phyloP scores from a whole-genome alignment of 2,888 invertebrate species.

The Parnassius smintheus region DNA sequence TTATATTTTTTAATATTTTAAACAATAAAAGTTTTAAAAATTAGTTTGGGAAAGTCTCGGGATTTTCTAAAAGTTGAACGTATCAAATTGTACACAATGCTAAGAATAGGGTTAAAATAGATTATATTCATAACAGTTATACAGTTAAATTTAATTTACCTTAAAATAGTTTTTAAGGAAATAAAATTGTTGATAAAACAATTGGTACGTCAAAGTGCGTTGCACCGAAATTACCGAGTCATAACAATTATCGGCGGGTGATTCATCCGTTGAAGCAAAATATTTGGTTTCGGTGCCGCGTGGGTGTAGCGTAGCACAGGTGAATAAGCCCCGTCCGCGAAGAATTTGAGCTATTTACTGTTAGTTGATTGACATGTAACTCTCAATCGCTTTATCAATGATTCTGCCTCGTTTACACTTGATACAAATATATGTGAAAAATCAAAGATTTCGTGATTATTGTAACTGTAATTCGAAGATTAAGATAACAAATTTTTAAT shows the following conservation, averaged over 20 bases:
- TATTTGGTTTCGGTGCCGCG: slow-evolving; percentile 43
- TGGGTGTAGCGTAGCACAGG: slow-evolving; percentile 56
- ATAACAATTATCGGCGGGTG: slow-evolving; percentile 36
- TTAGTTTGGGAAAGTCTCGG: too few relatives aligned
- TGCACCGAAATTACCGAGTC: slow-evolving; percentile 17
- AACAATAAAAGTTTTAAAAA: too few relatives aligned
- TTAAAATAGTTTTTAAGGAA: neutral
- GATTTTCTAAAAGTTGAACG: too few relatives aligned
- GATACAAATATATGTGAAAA: neutral
- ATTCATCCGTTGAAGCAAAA: slow-evolving; percentile 32
- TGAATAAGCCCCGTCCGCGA: slow-evolving; percentile 57
- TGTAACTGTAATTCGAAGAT: slow-evolving; percentile 21
- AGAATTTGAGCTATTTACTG: slow-evolving; percentile 54
- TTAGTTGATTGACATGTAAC: slow-evolving; percentile 52
- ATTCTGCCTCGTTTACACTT: slow-evolving; percentile 32
- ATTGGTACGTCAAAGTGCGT: slow-evolving; percentile 10
- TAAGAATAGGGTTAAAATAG: too few relatives aligned
- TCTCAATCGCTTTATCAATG: slow-evolving; percentile 40
- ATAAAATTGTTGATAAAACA: slow-evolving; percentile 6
- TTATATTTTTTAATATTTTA: too few relatives aligned
- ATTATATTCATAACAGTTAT: too few relatives aligned
- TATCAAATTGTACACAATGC: too few relatives aligned
- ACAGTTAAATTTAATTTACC: too few relatives aligned
- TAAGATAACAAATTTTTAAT: neutral
- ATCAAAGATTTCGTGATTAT: slow-evolving; percentile 7